A percentile compares a stretch with the other conserved stretches of the same genome.
Evolutionary conservation across 2,113 vertebrate genomes (phyloP).

Genomic region (Mustela lutreola): DNA sequence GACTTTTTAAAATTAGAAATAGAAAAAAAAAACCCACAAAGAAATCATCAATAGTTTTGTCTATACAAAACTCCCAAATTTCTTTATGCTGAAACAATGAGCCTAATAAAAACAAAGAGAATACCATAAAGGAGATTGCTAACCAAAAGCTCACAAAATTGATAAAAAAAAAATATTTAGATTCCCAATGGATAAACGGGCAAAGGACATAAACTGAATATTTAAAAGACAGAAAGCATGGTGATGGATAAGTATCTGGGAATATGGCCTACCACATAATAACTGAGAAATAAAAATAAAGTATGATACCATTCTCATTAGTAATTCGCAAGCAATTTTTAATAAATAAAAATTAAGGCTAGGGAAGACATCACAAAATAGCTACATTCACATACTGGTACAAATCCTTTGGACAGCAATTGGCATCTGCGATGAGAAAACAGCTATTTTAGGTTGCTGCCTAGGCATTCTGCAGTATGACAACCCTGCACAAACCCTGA

Average conservation of each 20-base stretch:
- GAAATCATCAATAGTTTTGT: slow-evolving; percentile 20
- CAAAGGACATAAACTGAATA: background rate
- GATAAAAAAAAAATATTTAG: slow-evolving; percentile 37
- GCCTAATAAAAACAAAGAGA: slow-evolving; percentile 43
- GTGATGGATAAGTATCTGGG: background rate
- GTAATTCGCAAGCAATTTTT: slow-evolving; percentile 32
- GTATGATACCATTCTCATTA: background rate
- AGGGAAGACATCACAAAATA: background rate
- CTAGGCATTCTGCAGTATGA: background rate
- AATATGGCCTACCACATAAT: background rate
- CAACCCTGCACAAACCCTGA: background rate
- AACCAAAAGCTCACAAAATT: slow-evolving; percentile 24
- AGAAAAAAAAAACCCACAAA: background rate
- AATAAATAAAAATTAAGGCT: background rate
- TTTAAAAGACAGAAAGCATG: background rate
- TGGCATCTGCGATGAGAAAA: background rate
- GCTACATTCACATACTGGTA: background rate
- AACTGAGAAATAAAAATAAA: slow-evolving; percentile 35
- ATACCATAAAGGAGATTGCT: slow-evolving; percentile 37
- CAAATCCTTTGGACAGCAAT: background rate
- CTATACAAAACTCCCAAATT: background rate
- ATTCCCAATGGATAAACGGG: background rate
- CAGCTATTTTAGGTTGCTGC: background rate
- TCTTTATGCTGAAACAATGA: slow-evolving; percentile 38
- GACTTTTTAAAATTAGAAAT: background rate